Base-by-base conservation (phyloP, 2,113 vertebrate genomes). In the Anguilla japonica region DNA sequence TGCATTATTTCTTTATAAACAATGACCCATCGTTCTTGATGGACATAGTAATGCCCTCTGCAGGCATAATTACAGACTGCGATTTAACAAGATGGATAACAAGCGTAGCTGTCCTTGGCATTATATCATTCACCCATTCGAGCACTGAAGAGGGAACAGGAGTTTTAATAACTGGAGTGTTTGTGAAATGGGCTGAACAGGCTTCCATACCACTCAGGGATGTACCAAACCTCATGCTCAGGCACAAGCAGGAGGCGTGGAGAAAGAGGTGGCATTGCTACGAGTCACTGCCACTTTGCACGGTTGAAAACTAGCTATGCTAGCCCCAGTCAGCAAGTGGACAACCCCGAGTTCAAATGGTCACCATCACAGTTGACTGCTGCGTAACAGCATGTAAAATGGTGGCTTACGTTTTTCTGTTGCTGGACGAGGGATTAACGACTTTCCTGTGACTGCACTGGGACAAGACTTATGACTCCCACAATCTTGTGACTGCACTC, bases 151-250 rank as follows among this genome's bases (percentile, higher is more conserved):
- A 41, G 3, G 18, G 53, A 75, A 26, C 85, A 39, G 85, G 67
- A 83, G 88, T 91, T 88, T 87, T 87, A 88, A 88, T 88, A 88
- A 83, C 40, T 71, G 43, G 83, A 87, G 83, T 86, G 50, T 88
- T 90, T 89, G 88, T 50, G 82, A 34, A 34, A 34, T 4, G 88
- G 84, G 87, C 83, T 81, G n/a, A 91, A 89, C 91, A 87, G 84
- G 89, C 88, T 88, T 90, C 43, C 71, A 75, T 90, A 83, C 81
- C 82, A 87, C 82, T 84, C 83, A 39, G 40, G 84, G 87, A 56
- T 86, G 81, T 78, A 88, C 84, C 88, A 86, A 88, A 89, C 50
- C 88, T 86, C 87, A 79, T 41, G 92, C 84, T 84, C 88, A 87
- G 89, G 89, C 84, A 89, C 57, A 29, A 81, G 57, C 50, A 82